Base-by-base conservation (phyloP, 2,888 invertebrate species). In the Agrilus mali region DNA sequence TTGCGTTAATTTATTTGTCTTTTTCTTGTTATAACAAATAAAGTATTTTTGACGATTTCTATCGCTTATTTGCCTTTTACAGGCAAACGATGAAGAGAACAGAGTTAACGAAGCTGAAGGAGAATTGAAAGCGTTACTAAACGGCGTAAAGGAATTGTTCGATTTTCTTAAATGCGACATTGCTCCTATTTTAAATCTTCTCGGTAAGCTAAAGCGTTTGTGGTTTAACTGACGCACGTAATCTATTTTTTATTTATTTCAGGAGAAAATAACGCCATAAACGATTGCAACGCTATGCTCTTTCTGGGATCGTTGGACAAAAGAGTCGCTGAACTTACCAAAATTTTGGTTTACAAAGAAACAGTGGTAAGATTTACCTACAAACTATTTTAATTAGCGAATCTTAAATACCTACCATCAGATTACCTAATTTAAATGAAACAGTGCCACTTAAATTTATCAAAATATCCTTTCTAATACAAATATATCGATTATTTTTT, bases 231-330 rank as follows among this genome's bases (percentile, higher is more conserved):
- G 36, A n/a, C 7, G 15, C 35, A 41, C 13, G 36, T 13, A 36
- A 14, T 35, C 16, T 7, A 16, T 39, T 17, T 39, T 33, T 37
- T 38, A 33, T 32, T 27, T 50, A 35, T 56, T 58, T 43, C 44
- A 61, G 72, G 86, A 36, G 74, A 80, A 16, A 78, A 82, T 43
- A 74, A 81, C n/a, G 75, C 75, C 15, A 78, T 89, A 34, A 82
- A 79, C 43, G 72, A 74, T 41, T 76, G 79, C 54, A 93, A 90
- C 67, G 85, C 85, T 1, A 75, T 85, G 45, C 74, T 89, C 12
- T 88, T 86, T 61, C 73, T 92, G 55, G 84, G 85, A 51, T 79
- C 88, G 35, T 75, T 93, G 50, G 89, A 90, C 59, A 79, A 82
- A 59, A 77, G 80, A 44, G 78, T 82, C 13, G 72, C 73, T 31